A percentile compares a stretch with the other conserved stretches of the same genome.
These are phyloP conservation scores for Hoplostethus mediterraneus DNA, from an alignment of 2,797 vertebrate species.

Conservation along the genomic window DNA sequence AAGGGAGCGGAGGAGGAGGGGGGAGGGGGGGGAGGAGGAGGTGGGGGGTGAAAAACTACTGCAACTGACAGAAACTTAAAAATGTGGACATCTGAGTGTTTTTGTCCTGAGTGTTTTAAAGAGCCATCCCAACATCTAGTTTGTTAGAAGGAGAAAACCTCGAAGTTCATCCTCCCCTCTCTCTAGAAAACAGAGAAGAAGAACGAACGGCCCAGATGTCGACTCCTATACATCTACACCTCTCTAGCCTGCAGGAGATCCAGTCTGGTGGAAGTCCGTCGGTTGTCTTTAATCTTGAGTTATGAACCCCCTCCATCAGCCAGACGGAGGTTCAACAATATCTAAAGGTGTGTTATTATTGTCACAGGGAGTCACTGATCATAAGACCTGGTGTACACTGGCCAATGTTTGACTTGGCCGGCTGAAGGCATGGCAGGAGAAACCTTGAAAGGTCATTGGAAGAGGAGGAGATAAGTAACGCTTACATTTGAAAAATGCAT, in stretches of 20 bases:
- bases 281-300: not conserved
- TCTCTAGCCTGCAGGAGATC: too few relatives aligned
- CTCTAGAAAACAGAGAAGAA: slow-evolving; percentile 5
- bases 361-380: slow-evolving; percentile 25
- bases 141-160: slow-evolving; percentile 16
- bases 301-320: too few relatives aligned
- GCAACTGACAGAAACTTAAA: slow-evolving; percentile 53
- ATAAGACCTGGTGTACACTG: not conserved
- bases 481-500: too few relatives aligned
- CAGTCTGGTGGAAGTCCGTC: too few relatives aligned
- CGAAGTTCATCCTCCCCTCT: not conserved
- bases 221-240: too few relatives aligned
- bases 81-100: slow-evolving; percentile 42
- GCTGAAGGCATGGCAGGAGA: slow-evolving; percentile 9
- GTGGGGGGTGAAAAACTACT: slow-evolving; percentile 1
- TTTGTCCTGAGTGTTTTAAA: slow-evolving; percentile 33
- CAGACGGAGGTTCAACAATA: not conserved
- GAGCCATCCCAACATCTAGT: slow-evolving; percentile 27
- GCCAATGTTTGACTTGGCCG: slow-evolving; percentile 38
- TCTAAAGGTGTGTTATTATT: slow-evolving; percentile 9
- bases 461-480: not conserved
- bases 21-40: too few relatives aligned
- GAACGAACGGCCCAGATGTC: too few relatives aligned
- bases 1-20: slow-evolving; percentile 9
- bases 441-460: slow-evolving; percentile 29